Percentiles rank a stretch among this genome's conserved stretches.
phyloP scores from a whole-genome alignment of 1,140 invertebrate genomes.

The roundworm (Caenorhabditis elegans) region WBcel235 BX284602.5:12952501-12953000 shows the following conservation, averaged over 20 bases:
- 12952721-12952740: neutral
- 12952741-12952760: neutral
- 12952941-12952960: neutral
- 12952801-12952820: neutral
- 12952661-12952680: no score
- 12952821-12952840: neutral
- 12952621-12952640: neutral
- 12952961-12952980: neutral
- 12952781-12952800: neutral
- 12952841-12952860: neutral
- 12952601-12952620: constrained; percentile 9
- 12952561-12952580: neutral
- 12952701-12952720: no score
- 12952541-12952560: no score
- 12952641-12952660: no score
- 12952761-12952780: neutral
- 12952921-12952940: neutral
- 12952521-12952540: no score
- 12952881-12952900: neutral
- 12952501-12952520: no score
- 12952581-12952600: neutral
- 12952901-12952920: neutral
- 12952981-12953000: neutral
- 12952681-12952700: no score
- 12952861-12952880: neutral